Percentiles rank a stretch among this genome's conserved stretches.
These are phyloP conservation scores for Drosophila insularis DNA, from an alignment of 1,140 invertebrate species.

Conservation along the genomic window DNA sequence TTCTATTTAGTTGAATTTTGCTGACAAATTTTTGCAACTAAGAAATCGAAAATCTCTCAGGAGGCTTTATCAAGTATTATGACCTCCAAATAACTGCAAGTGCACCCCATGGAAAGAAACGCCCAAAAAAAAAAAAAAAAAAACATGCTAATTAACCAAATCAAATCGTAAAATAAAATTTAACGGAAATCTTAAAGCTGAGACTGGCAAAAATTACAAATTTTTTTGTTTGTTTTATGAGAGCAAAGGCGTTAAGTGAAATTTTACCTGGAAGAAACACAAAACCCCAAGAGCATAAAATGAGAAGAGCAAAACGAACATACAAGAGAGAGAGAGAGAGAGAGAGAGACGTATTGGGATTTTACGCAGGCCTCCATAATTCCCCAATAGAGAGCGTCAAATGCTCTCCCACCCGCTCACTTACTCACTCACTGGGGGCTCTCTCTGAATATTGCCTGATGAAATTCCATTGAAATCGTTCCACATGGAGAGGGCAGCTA, in stretches of 20 bases:
- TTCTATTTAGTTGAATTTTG: background rate
- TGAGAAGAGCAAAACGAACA: background rate
- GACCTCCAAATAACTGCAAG: constrained; percentile 43
- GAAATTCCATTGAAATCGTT: constrained; percentile 68
- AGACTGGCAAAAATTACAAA: background rate
- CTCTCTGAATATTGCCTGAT: constrained; percentile 58
- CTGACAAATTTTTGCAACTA: background rate
- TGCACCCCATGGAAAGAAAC: constrained; percentile 39
- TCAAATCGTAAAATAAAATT: constrained; percentile 34
- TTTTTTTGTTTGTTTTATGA: background rate
- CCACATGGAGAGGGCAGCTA: constrained; percentile 63
- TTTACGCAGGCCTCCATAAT: constrained; percentile 48
- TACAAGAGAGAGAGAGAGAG: constrained; percentile 18
- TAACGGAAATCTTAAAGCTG: constrained; percentile 63
- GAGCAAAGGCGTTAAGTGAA: constrained; percentile 42
- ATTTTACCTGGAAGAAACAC: constrained; percentile 41
- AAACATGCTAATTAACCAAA: constrained; percentile 52
- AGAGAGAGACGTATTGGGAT: constrained; percentile 16
- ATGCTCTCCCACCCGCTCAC: background rate
- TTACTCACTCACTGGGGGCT: background rate
- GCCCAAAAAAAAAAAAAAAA: constrained; percentile 2
- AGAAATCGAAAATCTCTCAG: too few relatives aligned
- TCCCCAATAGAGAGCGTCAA: background rate
- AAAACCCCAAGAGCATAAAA: constrained; percentile 4
- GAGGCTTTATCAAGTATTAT: background rate